A percentile compares a stretch with the other conserved stretches of the same genome.
phyloP scores from a whole-genome alignment of 2,888 invertebrate genomes.

The Tigriopus californicus region DNA sequence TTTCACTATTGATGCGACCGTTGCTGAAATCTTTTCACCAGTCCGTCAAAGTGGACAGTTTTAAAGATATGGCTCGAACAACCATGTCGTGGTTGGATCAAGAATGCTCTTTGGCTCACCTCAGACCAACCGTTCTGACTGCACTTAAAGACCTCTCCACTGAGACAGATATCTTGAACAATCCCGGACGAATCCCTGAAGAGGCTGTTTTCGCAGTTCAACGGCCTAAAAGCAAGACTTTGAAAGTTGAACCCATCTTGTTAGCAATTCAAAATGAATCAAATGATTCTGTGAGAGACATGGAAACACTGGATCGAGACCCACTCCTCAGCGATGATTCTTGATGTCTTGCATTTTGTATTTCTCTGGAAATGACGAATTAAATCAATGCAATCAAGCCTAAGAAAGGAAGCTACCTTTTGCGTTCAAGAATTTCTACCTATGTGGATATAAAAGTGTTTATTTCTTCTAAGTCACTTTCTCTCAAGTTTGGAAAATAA shows the following conservation, averaged over 20 bases:
- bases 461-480: too few species aligned
- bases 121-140: constrained; percentile 81
- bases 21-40: constrained; percentile 75
- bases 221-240: neutral
- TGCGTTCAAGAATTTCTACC: too few species aligned
- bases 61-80: constrained; percentile 76
- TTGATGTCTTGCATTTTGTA: too few species aligned
- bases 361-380: too few species aligned
- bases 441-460: too few species aligned
- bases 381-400: too few species aligned
- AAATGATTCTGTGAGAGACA: too few species aligned
- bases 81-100: constrained; percentile 88
- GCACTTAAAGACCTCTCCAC: constrained; percentile 75
- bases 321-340: too few species aligned
- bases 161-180: constrained; percentile 74
- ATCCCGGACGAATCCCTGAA: constrained; percentile 68
- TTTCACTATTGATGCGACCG: constrained; percentile 75
- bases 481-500: too few species aligned
- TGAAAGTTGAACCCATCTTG: neutral
- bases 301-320: too few species aligned
- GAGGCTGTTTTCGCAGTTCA: constrained; percentile 41
- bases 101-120: constrained; percentile 79
- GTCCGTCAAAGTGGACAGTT: constrained; percentile 65
- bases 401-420: too few species aligned
- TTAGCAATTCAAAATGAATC: too few species aligned